Evolutionary conservation across 35 echinoderm and acorn worm genomes (phyloP).

Genomic region (Apostichopus californicus): DNA sequence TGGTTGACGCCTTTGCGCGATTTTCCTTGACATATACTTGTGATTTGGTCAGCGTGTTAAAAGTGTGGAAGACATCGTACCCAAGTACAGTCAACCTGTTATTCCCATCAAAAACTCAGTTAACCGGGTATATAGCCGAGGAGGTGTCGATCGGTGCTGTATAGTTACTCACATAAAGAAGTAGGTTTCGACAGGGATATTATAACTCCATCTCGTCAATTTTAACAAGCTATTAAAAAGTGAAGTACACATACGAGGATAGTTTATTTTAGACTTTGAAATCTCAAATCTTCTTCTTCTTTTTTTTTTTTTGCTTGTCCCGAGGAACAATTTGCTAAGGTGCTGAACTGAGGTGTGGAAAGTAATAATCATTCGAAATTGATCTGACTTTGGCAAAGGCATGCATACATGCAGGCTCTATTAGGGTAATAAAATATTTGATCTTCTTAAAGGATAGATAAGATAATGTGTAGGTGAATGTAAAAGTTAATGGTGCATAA

Average conservation of each 20-base stretch:
- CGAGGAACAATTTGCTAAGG: not conserved
- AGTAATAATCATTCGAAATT: no score
- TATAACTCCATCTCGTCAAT: not conserved
- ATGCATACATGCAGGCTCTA: no score
- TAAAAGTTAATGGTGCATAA: no score
- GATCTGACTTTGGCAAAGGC: no score
- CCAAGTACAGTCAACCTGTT: not conserved
- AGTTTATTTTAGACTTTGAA: not conserved
- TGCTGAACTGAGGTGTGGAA: not conserved
- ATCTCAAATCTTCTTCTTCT: not conserved
- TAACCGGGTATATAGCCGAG: no score
- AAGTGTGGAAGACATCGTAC: not conserved
- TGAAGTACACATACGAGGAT: not conserved
- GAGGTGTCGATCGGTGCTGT: no score
- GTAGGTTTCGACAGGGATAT: not conserved
- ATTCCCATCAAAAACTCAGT: not conserved
- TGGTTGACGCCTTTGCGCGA: slow-evolving; percentile 1
- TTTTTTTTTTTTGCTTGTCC: not conserved
- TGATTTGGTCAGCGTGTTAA: not conserved
- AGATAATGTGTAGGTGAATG: no score
- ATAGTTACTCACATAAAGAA: no score
- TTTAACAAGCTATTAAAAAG: not conserved
- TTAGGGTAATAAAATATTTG: no score
- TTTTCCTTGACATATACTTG: not conserved
- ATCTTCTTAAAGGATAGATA: no score